phyloP scores from a whole-genome alignment of 2,113 vertebrate genomes.

The Xiphophorus maculatus region DNA sequence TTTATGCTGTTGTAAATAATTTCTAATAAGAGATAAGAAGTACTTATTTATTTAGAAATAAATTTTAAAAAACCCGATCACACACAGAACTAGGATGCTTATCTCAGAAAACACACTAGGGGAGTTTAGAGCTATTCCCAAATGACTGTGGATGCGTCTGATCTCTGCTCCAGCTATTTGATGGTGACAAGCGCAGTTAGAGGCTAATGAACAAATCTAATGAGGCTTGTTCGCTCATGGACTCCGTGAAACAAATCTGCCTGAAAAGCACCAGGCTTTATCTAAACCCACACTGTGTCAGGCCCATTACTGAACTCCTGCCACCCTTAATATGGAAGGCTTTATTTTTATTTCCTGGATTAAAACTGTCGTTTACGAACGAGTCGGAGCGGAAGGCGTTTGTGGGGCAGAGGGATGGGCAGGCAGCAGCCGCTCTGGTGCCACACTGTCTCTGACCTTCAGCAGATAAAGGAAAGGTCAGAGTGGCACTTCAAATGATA shows the following conservation, averaged over 20 bases:
- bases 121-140: slow-evolving; percentile 13
- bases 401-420: background rate
- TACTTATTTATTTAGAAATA: no score
- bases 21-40: no score
- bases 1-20: no score
- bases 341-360: background rate
- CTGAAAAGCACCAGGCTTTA: slow-evolving; percentile 19
- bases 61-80: no score
- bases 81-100: background rate
- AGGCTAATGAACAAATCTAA: slow-evolving; percentile 71
- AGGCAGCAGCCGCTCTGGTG: background rate
- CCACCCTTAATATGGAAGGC: background rate
- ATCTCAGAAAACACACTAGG: background rate
- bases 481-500: slow-evolving; percentile 13
- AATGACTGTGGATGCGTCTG: slow-evolving; percentile 46
- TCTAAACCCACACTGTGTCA: slow-evolving; percentile 5
- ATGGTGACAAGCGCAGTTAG: slow-evolving; percentile 62
- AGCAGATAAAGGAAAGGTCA: slow-evolving; percentile 58
- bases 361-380: background rate
- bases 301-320: slow-evolving; percentile 2
- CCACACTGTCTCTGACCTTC: slow-evolving; percentile 46
- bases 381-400: background rate
- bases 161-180: slow-evolving; percentile 63
- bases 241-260: slow-evolving; percentile 53
- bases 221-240: slow-evolving; percentile 47